These are phyloP conservation scores for Rhyacophila brunnea DNA, from an alignment of 1,140 invertebrate species.

Conservation along the genomic window DNA sequence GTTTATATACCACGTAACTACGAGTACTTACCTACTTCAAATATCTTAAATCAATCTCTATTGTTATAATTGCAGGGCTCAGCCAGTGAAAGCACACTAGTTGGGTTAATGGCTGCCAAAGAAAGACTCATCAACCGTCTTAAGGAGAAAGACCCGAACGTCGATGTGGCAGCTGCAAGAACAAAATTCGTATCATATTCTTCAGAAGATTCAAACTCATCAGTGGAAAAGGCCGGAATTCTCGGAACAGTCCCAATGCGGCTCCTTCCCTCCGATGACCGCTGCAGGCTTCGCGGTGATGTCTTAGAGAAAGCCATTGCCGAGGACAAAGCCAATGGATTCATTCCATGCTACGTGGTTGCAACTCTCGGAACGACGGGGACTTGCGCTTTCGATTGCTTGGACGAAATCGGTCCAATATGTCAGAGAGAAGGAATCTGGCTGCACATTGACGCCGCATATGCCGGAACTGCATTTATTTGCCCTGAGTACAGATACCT, in stretches of 20 bases:
- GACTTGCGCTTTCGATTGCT: constrained; percentile 88
- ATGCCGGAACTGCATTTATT: constrained; percentile 84
- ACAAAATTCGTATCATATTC: constrained; percentile 82
- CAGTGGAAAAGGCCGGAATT: constrained; percentile 84
- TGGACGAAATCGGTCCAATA: constrained; percentile 78
- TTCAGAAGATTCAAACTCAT: constrained; percentile 89
- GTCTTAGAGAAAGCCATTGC: constrained; percentile 79
- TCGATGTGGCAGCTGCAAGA: constrained; percentile 64
- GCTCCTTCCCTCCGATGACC: constrained; percentile 74
- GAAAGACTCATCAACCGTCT: constrained; percentile 66
- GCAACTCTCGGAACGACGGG: constrained; percentile 90
- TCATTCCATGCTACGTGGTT: constrained; percentile 86
- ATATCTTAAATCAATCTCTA: too few species aligned
- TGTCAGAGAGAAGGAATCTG: constrained; percentile 76
- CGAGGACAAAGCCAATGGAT: constrained; percentile 76
- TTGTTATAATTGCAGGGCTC: constrained; percentile 72
- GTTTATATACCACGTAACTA: background rate
- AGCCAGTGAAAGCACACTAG: constrained; percentile 86
- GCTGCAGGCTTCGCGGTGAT: constrained; percentile 77
- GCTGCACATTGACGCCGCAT: constrained; percentile 89
- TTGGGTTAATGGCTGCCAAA: constrained; percentile 80
- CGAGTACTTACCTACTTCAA: too few species aligned
- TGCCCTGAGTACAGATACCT: constrained; percentile 86
- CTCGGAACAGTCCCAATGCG: constrained; percentile 81
- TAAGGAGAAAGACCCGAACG: constrained; percentile 57